Evolutionary conservation across 35 echinoderm and acorn worm genomes (phyloP).

Genomic region (Patiria miniata): DNA sequence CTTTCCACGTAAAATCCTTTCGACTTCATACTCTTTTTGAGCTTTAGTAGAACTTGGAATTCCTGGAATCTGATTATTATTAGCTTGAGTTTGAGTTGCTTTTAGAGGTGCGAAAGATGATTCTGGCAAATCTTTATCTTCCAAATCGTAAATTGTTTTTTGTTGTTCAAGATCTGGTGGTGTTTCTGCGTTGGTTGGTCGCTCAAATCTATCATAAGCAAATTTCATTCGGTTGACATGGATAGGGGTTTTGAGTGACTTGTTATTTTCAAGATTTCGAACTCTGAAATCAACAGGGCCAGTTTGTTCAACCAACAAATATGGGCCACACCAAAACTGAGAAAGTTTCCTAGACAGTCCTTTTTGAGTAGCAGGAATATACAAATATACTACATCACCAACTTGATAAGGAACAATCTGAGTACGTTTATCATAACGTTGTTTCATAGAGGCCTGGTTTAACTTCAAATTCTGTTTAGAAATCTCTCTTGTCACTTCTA

Average conservation of each 20-base stretch:
- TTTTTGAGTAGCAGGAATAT: constrained; percentile 25
- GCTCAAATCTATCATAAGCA: constrained; percentile 29
- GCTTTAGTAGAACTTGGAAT: not conserved
- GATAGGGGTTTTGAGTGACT: not conserved
- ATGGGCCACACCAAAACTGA: constrained; percentile 34
- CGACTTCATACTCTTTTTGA: constrained; percentile 11
- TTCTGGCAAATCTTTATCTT: not conserved
- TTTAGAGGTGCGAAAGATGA: not conserved
- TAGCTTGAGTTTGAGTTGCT: not conserved
- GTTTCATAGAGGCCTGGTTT: constrained; percentile 6
- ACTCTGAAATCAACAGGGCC: constrained; percentile 29
- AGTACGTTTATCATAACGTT: not conserved
- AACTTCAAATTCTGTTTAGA: not conserved
- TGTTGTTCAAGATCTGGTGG: not conserved
- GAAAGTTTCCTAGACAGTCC: constrained; percentile 36
- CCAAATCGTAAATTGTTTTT: not conserved
- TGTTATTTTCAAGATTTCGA: constrained; percentile 42
- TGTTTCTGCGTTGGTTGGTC: not conserved
- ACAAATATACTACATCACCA: constrained; percentile 32
- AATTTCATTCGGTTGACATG: constrained; percentile 44
- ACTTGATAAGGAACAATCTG: constrained; percentile 8
- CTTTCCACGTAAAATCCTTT: constrained; percentile 25
- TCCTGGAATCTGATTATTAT: not conserved
- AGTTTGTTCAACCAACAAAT: constrained; percentile 29
- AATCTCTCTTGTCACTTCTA: not conserved